phyloP scores from a whole-genome alignment of 2,797 vertebrate genomes.

The Hypotaenidia okinawae region DNA sequence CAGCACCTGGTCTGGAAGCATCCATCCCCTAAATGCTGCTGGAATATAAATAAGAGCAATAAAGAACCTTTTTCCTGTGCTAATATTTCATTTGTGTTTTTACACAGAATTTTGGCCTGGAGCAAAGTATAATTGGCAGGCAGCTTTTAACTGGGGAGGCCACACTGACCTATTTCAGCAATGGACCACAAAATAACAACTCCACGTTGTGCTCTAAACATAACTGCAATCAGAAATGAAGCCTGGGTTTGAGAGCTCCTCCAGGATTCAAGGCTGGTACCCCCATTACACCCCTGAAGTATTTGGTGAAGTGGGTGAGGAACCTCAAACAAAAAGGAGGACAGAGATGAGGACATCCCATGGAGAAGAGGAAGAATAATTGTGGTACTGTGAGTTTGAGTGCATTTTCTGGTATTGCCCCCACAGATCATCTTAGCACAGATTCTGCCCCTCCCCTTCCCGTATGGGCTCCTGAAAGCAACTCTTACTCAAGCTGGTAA shows the following conservation, averaged over 20 bases:
- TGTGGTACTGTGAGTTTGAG: not conserved
- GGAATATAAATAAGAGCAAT: not conserved
- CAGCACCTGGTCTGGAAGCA: not conserved
- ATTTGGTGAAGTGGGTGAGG: not conserved
- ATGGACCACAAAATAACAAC: not conserved
- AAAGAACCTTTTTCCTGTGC: not conserved
- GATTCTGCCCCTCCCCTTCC: not conserved
- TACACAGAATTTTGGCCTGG: slow-evolving; percentile 13
- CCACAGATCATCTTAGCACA: not conserved
- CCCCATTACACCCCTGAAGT: not conserved
- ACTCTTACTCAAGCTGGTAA: not conserved
- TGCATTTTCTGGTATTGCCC: not conserved
- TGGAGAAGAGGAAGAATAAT: not conserved
- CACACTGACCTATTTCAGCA: slow-evolving; percentile 18
- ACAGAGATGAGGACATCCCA: not conserved
- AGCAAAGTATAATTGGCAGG: slow-evolving; percentile 24
- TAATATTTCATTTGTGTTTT: not conserved
- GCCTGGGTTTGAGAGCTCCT: not conserved
- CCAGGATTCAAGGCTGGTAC: not conserved
- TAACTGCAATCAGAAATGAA: not conserved
- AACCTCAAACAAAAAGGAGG: not conserved
- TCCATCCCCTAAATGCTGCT: not conserved
- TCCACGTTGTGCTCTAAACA: not conserved
- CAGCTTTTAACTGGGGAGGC: not conserved
- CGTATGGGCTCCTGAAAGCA: not conserved